A percentile compares a stretch with the other conserved stretches of the same genome.
Evolutionary conservation across 2,888 invertebrate genomes (phyloP).

Genomic region (Syritta pipiens): DNA sequence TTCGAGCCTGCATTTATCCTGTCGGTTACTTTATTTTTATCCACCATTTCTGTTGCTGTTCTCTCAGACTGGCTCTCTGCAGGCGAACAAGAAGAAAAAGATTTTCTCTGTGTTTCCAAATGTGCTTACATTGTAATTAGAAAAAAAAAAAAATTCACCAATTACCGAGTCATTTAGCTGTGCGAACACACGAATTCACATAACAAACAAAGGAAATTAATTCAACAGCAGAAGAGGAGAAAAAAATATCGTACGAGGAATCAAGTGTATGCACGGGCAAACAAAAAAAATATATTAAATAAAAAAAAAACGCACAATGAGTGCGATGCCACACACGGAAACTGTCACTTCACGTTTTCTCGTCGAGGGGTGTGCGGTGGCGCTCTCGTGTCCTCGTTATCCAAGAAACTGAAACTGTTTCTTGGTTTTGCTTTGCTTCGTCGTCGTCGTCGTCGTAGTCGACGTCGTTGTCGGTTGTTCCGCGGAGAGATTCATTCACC

Average conservation of each 20-base stretch:
- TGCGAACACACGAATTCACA: constrained; percentile 50
- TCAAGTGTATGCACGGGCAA: no score
- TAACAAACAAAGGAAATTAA: constrained; percentile 65
- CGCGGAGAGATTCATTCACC: constrained; percentile 1
- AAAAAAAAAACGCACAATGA: constrained; percentile 59
- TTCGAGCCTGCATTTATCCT: constrained; percentile 37
- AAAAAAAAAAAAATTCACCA: constrained; percentile 32
- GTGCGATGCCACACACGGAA: constrained; percentile 63
- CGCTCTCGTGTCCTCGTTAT: constrained; percentile 47
- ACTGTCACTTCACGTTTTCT: constrained; percentile 50
- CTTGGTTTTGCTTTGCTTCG: constrained; percentile 10
- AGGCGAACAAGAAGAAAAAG: neutral
- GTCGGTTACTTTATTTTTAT: constrained; percentile 55
- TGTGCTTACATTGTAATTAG: constrained; percentile 43
- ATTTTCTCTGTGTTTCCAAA: constrained; percentile 11
- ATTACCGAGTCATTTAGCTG: constrained; percentile 52
- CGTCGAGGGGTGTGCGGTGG: constrained; percentile 17
- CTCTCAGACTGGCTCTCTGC: constrained; percentile 30
- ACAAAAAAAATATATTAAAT: constrained; percentile 7
- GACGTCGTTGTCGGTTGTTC: no score
- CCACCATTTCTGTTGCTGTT: no score
- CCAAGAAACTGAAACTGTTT: constrained; percentile 50
- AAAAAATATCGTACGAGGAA: no score
- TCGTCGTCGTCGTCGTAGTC: neutral
- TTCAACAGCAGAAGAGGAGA: constrained; percentile 12